Percentiles rank a stretch among this genome's conserved stretches.
Conservation (phyloP, 2,113 vertebrate genomes). For the Mellivora capensis region DNA sequence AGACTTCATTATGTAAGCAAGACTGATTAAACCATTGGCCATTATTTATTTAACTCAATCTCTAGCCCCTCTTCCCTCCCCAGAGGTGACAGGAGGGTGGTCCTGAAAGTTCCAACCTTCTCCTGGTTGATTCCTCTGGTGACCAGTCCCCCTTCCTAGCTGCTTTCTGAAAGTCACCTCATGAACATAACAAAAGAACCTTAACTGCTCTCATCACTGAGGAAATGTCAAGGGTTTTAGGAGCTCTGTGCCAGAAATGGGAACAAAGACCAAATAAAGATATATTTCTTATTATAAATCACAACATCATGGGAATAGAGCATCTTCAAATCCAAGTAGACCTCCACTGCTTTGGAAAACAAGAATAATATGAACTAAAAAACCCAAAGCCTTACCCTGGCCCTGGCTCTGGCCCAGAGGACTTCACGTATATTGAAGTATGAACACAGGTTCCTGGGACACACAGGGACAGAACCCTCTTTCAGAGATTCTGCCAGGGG, state of each 20-base stretch:
- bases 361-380: neutral
- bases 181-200: neutral
- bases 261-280: neutral
- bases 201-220: neutral
- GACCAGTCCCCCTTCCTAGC: neutral
- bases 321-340: neutral
- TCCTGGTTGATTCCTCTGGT: neutral
- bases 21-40: neutral
- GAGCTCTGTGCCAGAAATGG: neutral
- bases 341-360: neutral
- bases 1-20: neutral
- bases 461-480: neutral
- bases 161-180: neutral
- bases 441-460: neutral
- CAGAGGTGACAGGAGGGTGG: neutral
- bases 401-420: neutral
- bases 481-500: neutral
- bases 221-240: neutral
- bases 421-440: neutral
- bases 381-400: neutral
- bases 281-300: neutral
- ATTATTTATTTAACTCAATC: neutral
- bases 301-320: neutral
- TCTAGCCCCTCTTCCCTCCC: neutral
- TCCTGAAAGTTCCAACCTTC: neutral